Percentiles rank a stretch among this genome's conserved stretches.
Evolutionary conservation across 2,888 invertebrate species (phyloP).

Genomic region (Siphlonurus alternatus): DNA sequence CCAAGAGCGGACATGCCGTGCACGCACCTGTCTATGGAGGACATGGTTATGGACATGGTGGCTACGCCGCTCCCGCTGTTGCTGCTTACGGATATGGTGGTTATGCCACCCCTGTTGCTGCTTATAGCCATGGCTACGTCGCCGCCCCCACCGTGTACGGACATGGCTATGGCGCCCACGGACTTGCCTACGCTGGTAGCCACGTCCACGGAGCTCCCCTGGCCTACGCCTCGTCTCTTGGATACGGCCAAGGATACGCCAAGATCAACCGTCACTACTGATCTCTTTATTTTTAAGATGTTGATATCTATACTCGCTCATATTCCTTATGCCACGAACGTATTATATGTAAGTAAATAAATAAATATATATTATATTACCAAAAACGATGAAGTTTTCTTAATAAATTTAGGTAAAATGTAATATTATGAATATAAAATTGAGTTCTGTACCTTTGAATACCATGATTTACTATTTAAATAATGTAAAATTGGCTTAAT

Average conservation of each 20-base stretch:
- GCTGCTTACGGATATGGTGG: neutral
- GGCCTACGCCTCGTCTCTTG: neutral
- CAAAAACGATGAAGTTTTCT: too few species aligned
- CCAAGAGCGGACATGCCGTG: constrained; percentile 35
- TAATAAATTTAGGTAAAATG: too few species aligned
- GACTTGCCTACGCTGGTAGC: too few species aligned
- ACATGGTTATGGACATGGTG: constrained; percentile 20
- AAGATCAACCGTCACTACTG: neutral
- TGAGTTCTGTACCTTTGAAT: too few species aligned
- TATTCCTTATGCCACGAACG: too few species aligned
- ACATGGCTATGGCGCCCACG: too few species aligned
- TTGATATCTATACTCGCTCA: neutral
- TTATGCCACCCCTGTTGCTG: neutral
- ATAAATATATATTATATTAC: too few species aligned
- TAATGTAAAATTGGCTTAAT: too few species aligned
- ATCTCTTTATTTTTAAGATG: neutral
- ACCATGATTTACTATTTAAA: too few species aligned
- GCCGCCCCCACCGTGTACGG: constrained; percentile 24
- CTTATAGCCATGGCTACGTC: neutral
- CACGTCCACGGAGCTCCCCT: neutral
- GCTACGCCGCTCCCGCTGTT: neutral
- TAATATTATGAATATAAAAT: too few species aligned
- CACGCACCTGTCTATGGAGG: constrained; percentile 22
- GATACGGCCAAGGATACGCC: neutral
- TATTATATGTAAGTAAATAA: too few species aligned